Conservation (phyloP, 2,113 vertebrate species). For the Pipra filicauda region DNA sequence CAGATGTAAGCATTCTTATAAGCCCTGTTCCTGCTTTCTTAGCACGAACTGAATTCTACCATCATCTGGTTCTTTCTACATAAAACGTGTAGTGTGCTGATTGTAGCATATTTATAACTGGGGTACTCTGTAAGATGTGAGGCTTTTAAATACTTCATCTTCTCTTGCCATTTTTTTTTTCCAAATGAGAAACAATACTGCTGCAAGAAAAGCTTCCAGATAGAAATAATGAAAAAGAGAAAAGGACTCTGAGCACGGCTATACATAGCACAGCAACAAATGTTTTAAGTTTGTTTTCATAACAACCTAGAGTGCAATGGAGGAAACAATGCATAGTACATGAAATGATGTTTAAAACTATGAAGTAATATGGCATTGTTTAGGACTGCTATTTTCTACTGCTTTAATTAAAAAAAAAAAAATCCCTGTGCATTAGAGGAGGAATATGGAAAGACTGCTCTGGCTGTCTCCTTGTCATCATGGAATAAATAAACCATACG, state of each 20-base stretch:
- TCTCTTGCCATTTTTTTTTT: neutral
- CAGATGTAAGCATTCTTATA: slow-evolving; percentile 27
- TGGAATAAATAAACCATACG: neutral
- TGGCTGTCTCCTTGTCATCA: neutral
- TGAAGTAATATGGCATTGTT: neutral
- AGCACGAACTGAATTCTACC: neutral
- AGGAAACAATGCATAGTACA: neutral
- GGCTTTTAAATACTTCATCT: neutral
- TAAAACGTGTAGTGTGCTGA: neutral
- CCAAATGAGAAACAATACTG: neutral
- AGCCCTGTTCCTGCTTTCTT: neutral
- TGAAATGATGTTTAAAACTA: neutral
- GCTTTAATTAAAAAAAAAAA: neutral
- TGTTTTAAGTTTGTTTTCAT: neutral
- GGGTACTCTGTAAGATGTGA: neutral
- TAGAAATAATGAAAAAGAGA: neutral
- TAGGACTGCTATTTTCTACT: neutral
- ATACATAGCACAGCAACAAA: neutral
- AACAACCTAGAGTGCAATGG: neutral
- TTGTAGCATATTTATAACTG: neutral
- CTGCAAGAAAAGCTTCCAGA: neutral
- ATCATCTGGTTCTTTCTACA: neutral
- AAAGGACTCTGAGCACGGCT: neutral
- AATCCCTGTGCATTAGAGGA: neutral
- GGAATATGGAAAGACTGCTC: neutral